Evolutionary conservation across 2,888 invertebrate genomes (phyloP).

Genomic region (Danaus chrysippus): DNA sequence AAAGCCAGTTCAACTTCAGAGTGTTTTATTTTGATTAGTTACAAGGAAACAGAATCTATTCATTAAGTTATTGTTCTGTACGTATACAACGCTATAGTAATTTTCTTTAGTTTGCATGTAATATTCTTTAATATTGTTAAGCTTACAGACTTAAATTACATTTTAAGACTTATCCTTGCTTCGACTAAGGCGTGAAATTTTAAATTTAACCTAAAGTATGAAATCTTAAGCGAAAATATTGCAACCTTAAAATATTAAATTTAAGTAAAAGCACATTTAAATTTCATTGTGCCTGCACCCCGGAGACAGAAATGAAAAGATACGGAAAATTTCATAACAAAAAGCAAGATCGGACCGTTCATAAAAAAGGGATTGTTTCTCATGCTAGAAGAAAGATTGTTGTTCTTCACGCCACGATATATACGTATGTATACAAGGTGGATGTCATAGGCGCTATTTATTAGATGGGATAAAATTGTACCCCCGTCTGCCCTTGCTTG

Average conservation of each 20-base stretch:
- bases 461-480: conserved; percentile 73
- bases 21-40: conserved; percentile 45
- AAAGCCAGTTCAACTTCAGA: conserved; percentile 32
- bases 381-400: conserved; percentile 61
- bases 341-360: conserved; percentile 55
- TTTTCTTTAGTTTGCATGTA: too few species aligned
- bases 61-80: too few species aligned
- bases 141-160: neutral
- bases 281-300: conserved; percentile 27
- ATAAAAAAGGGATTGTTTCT: conserved; percentile 66
- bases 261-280: conserved; percentile 27
- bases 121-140: too few species aligned
- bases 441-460: conserved; percentile 71
- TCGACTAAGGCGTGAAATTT: neutral
- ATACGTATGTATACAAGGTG: conserved; percentile 46
- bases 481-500: conserved; percentile 49
- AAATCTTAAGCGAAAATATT: conserved; percentile 8
- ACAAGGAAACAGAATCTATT: conserved; percentile 25
- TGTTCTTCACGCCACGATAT: conserved; percentile 58
- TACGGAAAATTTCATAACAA: conserved; percentile 53
- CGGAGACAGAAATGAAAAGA: conserved; percentile 47
- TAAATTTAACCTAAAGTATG: conserved; percentile 1
- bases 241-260: conserved; percentile 19
- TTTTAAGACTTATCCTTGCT: neutral
- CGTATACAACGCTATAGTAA: too few species aligned